Evolutionary conservation across 1,140 invertebrate species (phyloP).

Genomic region (Lepidurus apus): DNA sequence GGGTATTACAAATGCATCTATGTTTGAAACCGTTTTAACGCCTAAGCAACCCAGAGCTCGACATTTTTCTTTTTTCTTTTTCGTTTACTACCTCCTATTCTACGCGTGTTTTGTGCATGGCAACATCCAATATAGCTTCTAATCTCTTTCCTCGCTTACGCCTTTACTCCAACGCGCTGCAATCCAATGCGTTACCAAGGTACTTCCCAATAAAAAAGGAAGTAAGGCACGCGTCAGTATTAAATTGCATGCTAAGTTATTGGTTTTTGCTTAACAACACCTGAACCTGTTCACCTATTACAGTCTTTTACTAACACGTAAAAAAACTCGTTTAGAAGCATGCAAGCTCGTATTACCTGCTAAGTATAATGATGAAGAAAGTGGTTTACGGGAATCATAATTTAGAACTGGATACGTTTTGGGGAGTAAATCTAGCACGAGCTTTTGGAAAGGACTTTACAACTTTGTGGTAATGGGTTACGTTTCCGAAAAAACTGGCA

Average conservation of each 20-base stretch:
- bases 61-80: slow-evolving; percentile 5
- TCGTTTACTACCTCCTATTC: background rate
- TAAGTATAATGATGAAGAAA: no score
- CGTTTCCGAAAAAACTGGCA: no score
- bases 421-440: no score
- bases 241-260: slow-evolving; percentile 22
- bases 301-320: no score
- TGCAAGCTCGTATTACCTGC: no score
- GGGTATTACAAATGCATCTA: slow-evolving; percentile 25
- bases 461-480: no score
- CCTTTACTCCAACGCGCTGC: background rate
- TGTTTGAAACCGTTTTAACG: background rate
- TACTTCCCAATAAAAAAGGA: background rate
- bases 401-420: no score
- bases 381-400: no score
- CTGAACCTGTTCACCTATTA: no score
- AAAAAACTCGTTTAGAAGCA: no score
- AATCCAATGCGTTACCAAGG: background rate
- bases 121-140: background rate
- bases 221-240: background rate
- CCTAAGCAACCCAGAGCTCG: background rate
- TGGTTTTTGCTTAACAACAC: background rate
- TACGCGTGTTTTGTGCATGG: background rate
- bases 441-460: no score
- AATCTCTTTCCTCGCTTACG: background rate